Conservation (phyloP, 2,797 vertebrate species). For the Calcarius lapponicus region DNA sequence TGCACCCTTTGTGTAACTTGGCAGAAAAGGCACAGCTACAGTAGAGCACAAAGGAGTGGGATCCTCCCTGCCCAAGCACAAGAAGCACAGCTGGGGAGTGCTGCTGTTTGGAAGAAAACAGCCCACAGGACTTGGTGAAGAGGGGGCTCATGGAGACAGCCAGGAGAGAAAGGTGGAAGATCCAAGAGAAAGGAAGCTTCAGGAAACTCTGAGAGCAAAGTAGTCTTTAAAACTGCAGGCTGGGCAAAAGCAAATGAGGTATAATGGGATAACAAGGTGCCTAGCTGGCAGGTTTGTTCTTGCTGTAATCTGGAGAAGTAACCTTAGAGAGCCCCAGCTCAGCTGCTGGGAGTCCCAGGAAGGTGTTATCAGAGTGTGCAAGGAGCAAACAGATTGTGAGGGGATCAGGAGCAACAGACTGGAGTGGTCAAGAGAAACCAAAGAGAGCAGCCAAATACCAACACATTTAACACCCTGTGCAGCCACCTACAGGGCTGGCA, state of each 20-base stretch:
- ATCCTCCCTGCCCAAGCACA: background rate
- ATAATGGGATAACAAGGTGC: background rate
- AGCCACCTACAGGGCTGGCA: fast-evolving
- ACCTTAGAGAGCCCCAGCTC: background rate
- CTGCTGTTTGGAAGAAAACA: background rate
- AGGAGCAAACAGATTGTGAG: background rate
- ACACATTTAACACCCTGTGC: background rate
- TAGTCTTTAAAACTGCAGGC: background rate
- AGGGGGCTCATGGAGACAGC: background rate
- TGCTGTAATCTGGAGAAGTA: background rate
- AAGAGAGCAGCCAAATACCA: background rate
- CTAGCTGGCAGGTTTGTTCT: background rate
- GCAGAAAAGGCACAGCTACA: background rate
- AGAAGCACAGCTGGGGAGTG: background rate
- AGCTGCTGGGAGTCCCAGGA: background rate
- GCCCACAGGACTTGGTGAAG: background rate
- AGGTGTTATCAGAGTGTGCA: fast-evolving
- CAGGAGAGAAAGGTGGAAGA: background rate
- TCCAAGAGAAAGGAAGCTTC: background rate
- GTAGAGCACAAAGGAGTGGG: background rate
- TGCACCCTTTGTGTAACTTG: background rate
- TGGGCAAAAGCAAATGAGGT: background rate
- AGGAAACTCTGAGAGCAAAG: background rate
- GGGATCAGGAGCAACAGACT: background rate
- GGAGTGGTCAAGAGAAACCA: background rate